Conservation (phyloP, 2,888 invertebrate genomes). For the Scaptomyza polygonia region DNA sequence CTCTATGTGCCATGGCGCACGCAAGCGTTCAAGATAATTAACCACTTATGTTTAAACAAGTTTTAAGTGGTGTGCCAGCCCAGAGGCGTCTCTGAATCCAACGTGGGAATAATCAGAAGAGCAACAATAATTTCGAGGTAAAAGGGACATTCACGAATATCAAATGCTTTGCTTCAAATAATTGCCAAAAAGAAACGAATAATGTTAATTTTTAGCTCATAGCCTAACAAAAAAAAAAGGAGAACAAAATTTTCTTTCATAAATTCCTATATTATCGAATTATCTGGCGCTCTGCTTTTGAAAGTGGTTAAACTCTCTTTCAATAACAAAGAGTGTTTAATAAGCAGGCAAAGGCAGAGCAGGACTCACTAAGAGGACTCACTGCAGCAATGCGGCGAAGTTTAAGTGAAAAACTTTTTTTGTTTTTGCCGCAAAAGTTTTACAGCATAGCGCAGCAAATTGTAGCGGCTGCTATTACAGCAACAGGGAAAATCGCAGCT, state of each 20-base stretch:
- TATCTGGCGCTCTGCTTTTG: too few relatives aligned
- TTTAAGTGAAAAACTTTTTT: slow-evolving; percentile 78
- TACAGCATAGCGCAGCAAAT: slow-evolving; percentile 68
- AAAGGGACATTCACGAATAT: slow-evolving; percentile 14
- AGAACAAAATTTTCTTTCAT: neutral
- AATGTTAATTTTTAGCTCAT: neutral
- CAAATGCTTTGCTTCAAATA: slow-evolving; percentile 21
- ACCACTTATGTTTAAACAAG: slow-evolving; percentile 81
- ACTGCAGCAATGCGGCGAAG: slow-evolving; percentile 75
- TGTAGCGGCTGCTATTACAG: slow-evolving; percentile 70
- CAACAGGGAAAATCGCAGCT: slow-evolving; percentile 63
- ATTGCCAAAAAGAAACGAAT: too few relatives aligned
- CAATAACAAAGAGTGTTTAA: slow-evolving; percentile 17
- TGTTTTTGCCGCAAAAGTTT: slow-evolving; percentile 71
- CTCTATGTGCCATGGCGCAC: slow-evolving; percentile 52
- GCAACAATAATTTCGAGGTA: slow-evolving; percentile 33
- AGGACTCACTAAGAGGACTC: slow-evolving; percentile 26
- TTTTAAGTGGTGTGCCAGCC: slow-evolving; percentile 66
- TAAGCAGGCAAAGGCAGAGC: slow-evolving; percentile 21
- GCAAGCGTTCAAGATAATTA: slow-evolving; percentile 78
- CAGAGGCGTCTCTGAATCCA: slow-evolving; percentile 45
- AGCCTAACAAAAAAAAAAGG: too few relatives aligned
- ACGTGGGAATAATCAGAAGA: slow-evolving; percentile 71
- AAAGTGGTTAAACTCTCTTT: slow-evolving; percentile 2
- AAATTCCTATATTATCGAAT: neutral